Conservation (phyloP, 2,113 vertebrate species). For the Manacus vitellinus region DNA sequence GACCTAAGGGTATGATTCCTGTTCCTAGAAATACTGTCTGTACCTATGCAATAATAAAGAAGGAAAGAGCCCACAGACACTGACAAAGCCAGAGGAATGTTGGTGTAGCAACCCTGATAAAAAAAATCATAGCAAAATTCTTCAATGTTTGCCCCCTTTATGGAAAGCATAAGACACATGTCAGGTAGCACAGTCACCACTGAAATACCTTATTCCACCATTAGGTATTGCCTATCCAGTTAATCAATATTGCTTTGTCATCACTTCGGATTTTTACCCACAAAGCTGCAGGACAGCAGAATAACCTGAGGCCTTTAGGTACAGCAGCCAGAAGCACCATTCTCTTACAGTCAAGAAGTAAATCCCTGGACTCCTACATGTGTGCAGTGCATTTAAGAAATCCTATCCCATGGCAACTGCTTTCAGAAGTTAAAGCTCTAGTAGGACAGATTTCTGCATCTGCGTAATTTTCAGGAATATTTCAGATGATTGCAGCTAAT, state of each 20-base stretch:
- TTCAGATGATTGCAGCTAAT: neutral
- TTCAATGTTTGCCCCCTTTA: neutral
- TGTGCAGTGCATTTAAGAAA: neutral
- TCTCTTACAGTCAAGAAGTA: neutral
- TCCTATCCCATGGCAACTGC: neutral
- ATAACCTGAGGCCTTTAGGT: neutral
- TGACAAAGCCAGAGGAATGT: neutral
- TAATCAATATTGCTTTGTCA: neutral
- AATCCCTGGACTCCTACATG: neutral
- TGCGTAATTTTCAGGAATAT: neutral
- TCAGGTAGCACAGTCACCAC: neutral
- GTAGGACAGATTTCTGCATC: neutral
- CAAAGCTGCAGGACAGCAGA: neutral
- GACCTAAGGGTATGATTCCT: neutral
- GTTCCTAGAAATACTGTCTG: neutral
- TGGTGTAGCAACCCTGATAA: neutral
- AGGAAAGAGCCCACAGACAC: neutral
- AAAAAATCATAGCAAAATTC: neutral
- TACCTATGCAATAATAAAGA: neutral
- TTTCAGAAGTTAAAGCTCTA: neutral
- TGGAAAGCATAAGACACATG: neutral
- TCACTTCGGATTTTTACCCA: neutral
- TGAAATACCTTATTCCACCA: neutral
- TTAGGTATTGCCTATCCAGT: neutral
- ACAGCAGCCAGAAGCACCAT: neutral